Evolutionary conservation across 2,113 vertebrate species (phyloP), one percentile per base, ranked within the genome.

Genomic region (Podarcis raffonei): DNA sequence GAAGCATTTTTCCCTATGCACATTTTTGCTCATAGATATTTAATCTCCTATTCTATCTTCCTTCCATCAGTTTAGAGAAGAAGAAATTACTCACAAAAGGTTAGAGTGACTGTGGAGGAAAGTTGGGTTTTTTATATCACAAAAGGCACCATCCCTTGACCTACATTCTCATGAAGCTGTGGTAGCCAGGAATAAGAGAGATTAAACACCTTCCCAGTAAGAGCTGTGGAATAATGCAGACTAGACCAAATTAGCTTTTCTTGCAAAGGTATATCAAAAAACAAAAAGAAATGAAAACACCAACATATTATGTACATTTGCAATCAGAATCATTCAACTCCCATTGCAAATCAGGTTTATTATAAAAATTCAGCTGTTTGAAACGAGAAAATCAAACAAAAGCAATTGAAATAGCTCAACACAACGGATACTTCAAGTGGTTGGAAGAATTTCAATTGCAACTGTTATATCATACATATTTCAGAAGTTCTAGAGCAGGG

Each of bases 141-240:
- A 65, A 79, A 83, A 66, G 35, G 85, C 42, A 80, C 0, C 74
- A 89, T 92, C 74, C 80, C 92, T 82, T 94, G 93, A 96, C 94
- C 92, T 95, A 80, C 72, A 86, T 91, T 84, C 87, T 92, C 81
- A 89, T 90, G 91, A 91, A 0, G 30, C 84, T 89, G 91, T 90
- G 91, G 85, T 81, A 95, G 93, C 89, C 0, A 92, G 81, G 90
- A 90, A 94, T 6, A 18, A 72, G n/a, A 87, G 53, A 92, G 88
- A 93, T 53, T 87, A 91, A 93, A 93, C 87, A 83, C 84, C 94
- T 94, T 94, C 86, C 86, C 90, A 90, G 88, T 89, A 94, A 89
- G 27, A 94, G 86, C 81, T 91, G 86, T 77, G 91, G 89, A 95
- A 95, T 95, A 89, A 93, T 75, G 90, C 69, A 76, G 87, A 93